Percentiles rank a stretch among this genome's conserved stretches.
Evolutionary conservation across 2,113 vertebrate genomes (phyloP).

Genomic region (Eubucco bourcierii): DNA sequence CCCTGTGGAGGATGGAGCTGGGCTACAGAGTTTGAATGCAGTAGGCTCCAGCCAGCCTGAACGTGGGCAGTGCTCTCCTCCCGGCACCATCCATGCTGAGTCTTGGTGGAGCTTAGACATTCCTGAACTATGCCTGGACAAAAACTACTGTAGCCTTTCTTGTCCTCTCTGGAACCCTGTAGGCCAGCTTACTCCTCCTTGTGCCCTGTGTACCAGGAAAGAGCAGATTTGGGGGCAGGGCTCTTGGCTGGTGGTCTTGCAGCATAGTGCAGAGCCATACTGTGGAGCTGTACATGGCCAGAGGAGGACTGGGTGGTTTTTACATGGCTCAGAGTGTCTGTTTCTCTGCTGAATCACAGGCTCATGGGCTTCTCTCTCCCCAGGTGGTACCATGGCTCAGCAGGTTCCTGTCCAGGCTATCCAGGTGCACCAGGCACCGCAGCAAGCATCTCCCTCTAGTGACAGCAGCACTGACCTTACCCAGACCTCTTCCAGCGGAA

Average conservation of each 20-base stretch:
- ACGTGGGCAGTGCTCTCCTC: not conserved
- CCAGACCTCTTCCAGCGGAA: constrained; percentile 91
- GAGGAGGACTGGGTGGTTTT: not conserved
- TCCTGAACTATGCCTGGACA: not conserved
- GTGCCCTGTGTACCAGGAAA: not conserved
- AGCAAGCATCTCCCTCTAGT: constrained; percentile 83
- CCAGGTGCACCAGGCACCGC: constrained; percentile 91
- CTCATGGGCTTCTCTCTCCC: constrained; percentile 4
- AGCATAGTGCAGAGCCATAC: not conserved
- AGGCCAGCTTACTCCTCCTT: not conserved
- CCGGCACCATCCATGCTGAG: not conserved
- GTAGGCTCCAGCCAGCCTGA: not conserved
- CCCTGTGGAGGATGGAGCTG: not conserved
- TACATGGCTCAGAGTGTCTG: not conserved
- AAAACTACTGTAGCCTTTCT: not conserved
- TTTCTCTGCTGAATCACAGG: not conserved
- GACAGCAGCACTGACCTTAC: constrained; percentile 93
- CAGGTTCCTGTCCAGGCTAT: constrained; percentile 94
- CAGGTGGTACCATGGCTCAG: constrained; percentile 90
- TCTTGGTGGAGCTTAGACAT: not conserved
- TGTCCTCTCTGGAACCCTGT: not conserved
- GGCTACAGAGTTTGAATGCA: not conserved
- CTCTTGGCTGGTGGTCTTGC: not conserved
- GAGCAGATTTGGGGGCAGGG: not conserved
- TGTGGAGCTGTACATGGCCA: not conserved